Conservation (phyloP, 2,113 vertebrate species). For the Syrmaticus mikado region DNA sequence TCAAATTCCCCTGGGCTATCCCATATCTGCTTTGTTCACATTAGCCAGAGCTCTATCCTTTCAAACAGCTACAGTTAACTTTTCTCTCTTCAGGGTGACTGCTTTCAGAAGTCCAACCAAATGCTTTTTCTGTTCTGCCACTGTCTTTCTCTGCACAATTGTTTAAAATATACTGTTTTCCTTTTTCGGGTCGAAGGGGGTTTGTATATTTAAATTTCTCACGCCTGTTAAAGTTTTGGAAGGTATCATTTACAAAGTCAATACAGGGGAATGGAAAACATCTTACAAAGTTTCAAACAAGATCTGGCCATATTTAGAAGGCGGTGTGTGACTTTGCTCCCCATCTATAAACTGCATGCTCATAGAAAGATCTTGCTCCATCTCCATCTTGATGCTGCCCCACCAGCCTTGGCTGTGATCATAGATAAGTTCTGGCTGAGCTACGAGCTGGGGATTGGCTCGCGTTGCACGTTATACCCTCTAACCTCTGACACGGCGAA, state of each 20-base stretch:
- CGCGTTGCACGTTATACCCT: conserved; percentile 60
- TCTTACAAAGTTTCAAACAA: conserved; percentile 40
- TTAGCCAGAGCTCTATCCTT: conserved; percentile 28
- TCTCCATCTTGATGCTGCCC: background rate
- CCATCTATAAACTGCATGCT: background rate
- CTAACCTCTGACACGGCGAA: conserved; percentile 72
- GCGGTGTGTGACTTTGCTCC: background rate
- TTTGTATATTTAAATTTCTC: conserved; percentile 63
- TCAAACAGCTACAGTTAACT: background rate
- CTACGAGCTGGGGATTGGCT: conserved; percentile 53
- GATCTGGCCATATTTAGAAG: conserved; percentile 18
- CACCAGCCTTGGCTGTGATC: background rate
- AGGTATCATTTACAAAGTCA: conserved; percentile 40
- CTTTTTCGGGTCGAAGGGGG: conserved; percentile 13
- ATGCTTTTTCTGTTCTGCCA: background rate
- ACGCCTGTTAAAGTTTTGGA: background rate
- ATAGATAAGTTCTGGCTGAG: conserved; percentile 22
- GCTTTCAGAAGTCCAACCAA: background rate
- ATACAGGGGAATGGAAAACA: conserved; percentile 32
- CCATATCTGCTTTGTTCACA: conserved; percentile 58
- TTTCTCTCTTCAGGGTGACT: background rate
- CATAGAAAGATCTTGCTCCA: conserved; percentile 7
- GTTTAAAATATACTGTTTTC: conserved; percentile 49
- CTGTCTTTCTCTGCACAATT: background rate
- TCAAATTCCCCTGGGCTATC: background rate